Percentiles rank a stretch among this genome's conserved stretches.
Conservation (phyloP, 2,113 vertebrate species). For the Ciconia maguari region DNA sequence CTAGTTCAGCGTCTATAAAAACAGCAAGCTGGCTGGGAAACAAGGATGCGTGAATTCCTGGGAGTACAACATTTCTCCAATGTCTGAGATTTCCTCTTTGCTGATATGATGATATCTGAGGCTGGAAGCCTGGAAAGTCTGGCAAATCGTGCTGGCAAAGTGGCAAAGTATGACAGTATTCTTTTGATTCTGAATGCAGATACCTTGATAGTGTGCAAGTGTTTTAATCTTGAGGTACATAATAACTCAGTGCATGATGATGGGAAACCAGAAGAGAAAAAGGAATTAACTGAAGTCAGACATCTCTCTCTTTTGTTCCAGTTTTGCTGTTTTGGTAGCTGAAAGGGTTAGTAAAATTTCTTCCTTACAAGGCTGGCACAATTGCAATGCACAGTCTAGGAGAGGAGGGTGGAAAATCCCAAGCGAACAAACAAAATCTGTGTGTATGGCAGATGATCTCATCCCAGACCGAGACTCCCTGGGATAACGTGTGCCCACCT, state of each 20-base stretch:
- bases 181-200: background rate
- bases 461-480: background rate
- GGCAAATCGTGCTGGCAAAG: slow-evolving; percentile 39
- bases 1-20: background rate
- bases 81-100: slow-evolving; percentile 53
- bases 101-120: slow-evolving; percentile 44
- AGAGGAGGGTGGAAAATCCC: background rate
- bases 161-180: slow-evolving; percentile 22
- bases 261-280: background rate
- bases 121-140: slow-evolving; percentile 58
- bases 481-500: background rate
- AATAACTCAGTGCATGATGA: background rate
- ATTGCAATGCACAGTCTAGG: rapidly evolving
- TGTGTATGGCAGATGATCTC: background rate
- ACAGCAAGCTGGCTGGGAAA: slow-evolving; percentile 31
- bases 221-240: background rate
- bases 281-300: background rate
- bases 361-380: background rate
- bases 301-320: background rate
- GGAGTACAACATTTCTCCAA: slow-evolving; percentile 32
- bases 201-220: background rate
- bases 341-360: background rate
- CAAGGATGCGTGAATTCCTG: slow-evolving; percentile 1
- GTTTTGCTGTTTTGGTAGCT: background rate
- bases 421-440: background rate